Evolutionary conservation across 1,140 invertebrate genomes (phyloP).

Genomic region (Sesamia nonagrioides): DNA sequence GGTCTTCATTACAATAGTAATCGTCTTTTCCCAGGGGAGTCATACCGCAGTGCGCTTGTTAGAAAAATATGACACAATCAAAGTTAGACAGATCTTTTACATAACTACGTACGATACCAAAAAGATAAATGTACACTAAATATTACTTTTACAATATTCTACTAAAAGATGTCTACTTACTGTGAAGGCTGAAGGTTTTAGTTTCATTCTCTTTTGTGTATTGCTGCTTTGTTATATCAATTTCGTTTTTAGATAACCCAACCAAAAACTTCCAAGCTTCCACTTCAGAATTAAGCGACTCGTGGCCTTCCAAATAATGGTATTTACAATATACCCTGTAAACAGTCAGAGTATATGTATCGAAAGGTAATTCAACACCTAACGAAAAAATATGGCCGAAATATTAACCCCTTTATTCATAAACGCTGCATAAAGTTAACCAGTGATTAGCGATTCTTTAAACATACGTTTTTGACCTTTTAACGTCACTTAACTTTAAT

Average conservation of each 20-base stretch:
- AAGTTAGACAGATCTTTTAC: too few species aligned
- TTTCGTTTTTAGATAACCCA: conserved; percentile 77
- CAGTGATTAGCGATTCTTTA: too few species aligned
- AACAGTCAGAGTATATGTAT: neutral
- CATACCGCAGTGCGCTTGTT: conserved; percentile 89
- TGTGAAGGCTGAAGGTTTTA: conserved; percentile 67
- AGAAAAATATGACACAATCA: conserved; percentile 42
- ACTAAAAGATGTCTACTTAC: conserved; percentile 62
- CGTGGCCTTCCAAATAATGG: conserved; percentile 92
- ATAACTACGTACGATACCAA: too few species aligned
- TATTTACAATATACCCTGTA: conserved; percentile 95
- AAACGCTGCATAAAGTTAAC: too few species aligned
- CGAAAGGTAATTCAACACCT: too few species aligned
- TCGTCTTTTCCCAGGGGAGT: conserved; percentile 88
- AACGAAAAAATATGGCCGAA: too few species aligned
- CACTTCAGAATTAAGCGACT: conserved; percentile 91
- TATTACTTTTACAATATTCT: too few species aligned
- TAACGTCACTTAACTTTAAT: too few species aligned
- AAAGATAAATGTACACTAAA: too few species aligned
- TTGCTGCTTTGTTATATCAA: conserved; percentile 82
- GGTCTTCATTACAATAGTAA: conserved; percentile 95
- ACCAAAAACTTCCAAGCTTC: conserved; percentile 93
- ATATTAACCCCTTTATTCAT: too few species aligned
- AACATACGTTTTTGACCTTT: too few species aligned
- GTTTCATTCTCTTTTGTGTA: conserved; percentile 66